Evolutionary conservation across 2,888 invertebrate species (phyloP).

Genomic region (Periphyllus acericola): DNA sequence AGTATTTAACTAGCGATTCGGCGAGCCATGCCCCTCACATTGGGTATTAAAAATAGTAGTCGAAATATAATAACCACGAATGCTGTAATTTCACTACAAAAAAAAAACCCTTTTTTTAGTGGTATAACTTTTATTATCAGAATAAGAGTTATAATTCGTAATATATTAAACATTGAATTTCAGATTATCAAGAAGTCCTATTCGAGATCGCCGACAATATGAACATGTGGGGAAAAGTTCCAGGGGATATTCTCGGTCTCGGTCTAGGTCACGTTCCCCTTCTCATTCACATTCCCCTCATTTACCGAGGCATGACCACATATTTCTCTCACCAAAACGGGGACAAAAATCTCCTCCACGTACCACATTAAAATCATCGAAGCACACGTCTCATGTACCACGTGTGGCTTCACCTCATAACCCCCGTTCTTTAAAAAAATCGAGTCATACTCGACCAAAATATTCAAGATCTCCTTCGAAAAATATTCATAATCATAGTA

Average conservation of each 20-base stretch:
- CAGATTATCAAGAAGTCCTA: constrained; percentile 50
- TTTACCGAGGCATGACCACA: constrained; percentile 16
- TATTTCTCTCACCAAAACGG: constrained; percentile 45
- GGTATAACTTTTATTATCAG: no score
- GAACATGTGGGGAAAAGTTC: constrained; percentile 32
- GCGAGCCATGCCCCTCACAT: no score
- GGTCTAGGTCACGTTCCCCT: not conserved
- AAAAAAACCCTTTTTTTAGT: no score
- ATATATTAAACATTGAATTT: not conserved
- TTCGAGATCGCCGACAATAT: constrained; percentile 37
- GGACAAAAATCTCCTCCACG: constrained; percentile 32
- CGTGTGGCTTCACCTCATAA: constrained; percentile 27
- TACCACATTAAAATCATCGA: constrained; percentile 21
- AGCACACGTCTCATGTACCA: not conserved
- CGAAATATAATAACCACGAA: no score
- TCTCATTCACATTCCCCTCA: constrained; percentile 50
- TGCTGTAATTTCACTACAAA: no score
- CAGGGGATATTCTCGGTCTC: constrained; percentile 15
- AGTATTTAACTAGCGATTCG: no score
- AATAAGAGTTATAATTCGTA: no score
- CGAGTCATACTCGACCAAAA: constrained; percentile 30
- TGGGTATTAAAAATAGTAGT: no score
- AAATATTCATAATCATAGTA: constrained; percentile 6
- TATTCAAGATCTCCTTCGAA: constrained; percentile 41
- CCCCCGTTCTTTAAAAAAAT: constrained; percentile 35